Evolutionary conservation across 30 jellyfish, hydroid and myxozoan genomes (phyloP), one percentile per base, ranked within the genome.

Genomic region (Cassiopea andromeda): DNA sequence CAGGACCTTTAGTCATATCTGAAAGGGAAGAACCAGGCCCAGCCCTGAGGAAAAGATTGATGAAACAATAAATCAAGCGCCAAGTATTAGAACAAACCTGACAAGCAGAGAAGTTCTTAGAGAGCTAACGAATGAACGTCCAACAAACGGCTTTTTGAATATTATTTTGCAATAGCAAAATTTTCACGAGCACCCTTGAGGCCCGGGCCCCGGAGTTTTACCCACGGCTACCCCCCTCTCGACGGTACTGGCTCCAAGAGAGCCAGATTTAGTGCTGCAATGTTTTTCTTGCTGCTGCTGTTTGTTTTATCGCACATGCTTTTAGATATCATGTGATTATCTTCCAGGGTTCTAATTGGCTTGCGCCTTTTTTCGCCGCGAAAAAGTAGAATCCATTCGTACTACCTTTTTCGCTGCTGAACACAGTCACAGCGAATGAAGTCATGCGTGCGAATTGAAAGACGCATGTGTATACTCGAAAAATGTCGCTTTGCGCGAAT

Each of bases 351-450:
- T 81, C 66, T 81, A 69, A 64, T 81, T 81, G 90, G 90, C 90
- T 81, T 81, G 80, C 90, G 69, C 90, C 81, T 60, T 81, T 81
- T 81, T 61, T 44, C n/a, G 69, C 71, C 81, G 77, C 88, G 88
- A 49, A 79, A 48, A 79, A 79, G 88, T 79, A 16, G 88, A 79
- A 79, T 54, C 90, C 81, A 44, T 81, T 81, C 81, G 90, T 60
- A 81, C 90, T 81, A 81, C 61, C 90, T 81, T 81, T 81, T 81
- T 81, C 90, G 90, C 90, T 81, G 90, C 80, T 44, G 81, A 81
- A 76, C 61, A 81, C 90, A 81, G 90, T 68, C 72, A 81, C 70
- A 45, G 90, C 90, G 90, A 81, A 81, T 61, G 70, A 67, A 72
- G 72, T 60, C 71, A 47, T 81, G 80, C 81, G 81, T 71, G 81